Evolutionary conservation across 2,888 invertebrate species (phyloP).

Genomic region (Doris montereyensis): DNA sequence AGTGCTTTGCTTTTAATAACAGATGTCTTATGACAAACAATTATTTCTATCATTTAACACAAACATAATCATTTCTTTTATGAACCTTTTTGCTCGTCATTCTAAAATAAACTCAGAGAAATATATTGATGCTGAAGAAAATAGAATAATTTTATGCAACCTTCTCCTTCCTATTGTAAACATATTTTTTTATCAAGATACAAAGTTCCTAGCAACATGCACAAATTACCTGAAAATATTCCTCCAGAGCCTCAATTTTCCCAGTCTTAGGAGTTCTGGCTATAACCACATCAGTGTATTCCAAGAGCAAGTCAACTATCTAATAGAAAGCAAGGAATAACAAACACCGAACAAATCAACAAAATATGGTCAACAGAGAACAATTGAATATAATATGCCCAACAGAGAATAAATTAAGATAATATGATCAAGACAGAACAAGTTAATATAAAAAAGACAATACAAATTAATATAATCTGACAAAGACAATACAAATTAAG

Average conservation of each 20-base stretch:
- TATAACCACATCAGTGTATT: conserved; percentile 72
- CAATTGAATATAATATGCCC: background rate
- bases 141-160: too few species aligned
- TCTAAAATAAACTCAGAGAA: too few species aligned
- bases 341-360: background rate
- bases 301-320: conserved; percentile 70
- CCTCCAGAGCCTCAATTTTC: conserved; percentile 69
- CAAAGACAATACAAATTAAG: background rate
- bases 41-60: too few species aligned
- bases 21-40: too few species aligned
- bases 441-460: background rate
- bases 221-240: conserved; percentile 67
- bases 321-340: conserved; percentile 40
- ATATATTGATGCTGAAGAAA: too few species aligned
- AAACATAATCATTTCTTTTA: too few species aligned
- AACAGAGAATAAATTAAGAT: background rate
- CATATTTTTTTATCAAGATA: background rate
- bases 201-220: background rate
- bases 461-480: background rate
- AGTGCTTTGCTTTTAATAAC: too few species aligned
- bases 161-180: too few species aligned
- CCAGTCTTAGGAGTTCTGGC: conserved; percentile 67
- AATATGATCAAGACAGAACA: background rate
- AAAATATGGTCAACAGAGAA: background rate
- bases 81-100: too few species aligned